A percentile compares a stretch with the other conserved stretches of the same genome.
Evolutionary conservation across 2,888 invertebrate species (phyloP).

Genomic region (Dermolepida albohirtum): DNA sequence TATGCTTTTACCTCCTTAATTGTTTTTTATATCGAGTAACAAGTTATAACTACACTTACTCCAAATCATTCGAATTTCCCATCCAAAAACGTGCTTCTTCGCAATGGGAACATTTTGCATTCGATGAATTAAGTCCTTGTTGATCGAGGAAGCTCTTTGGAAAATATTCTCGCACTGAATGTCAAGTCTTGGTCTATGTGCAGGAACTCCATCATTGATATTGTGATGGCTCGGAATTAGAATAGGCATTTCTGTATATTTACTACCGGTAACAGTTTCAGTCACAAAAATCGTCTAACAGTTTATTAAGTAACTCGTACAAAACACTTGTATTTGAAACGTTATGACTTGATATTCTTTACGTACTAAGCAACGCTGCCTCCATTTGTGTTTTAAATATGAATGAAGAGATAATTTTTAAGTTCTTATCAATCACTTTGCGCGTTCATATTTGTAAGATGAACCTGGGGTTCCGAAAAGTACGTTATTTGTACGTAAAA

Average conservation of each 20-base stretch:
- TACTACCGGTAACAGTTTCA: not conserved
- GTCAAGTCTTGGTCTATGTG: conserved; percentile 4
- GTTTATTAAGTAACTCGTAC: not conserved
- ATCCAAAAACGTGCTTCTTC: conserved; percentile 57
- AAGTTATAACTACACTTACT: conserved; percentile 55
- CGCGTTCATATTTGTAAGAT: not conserved
- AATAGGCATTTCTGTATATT: not conserved
- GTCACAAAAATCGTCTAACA: not conserved
- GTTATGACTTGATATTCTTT: not conserved
- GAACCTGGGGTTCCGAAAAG: not conserved
- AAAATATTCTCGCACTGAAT: conserved; percentile 60
- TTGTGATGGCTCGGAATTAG: not conserved
- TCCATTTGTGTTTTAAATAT: conserved; percentile 27
- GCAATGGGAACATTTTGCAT: conserved; percentile 58
- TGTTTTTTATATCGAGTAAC: too few relatives aligned
- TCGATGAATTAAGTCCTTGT: conserved; percentile 60
- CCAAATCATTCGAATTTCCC: conserved; percentile 58
- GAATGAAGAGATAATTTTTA: conserved; percentile 34
- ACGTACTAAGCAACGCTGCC: conserved; percentile 6
- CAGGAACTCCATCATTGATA: not conserved
- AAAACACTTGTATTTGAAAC: not conserved
- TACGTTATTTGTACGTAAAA: too few relatives aligned
- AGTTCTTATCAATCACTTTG: conserved; percentile 17
- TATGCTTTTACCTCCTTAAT: too few relatives aligned
- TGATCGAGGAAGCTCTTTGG: conserved; percentile 58